Evolutionary conservation across 2,888 invertebrate genomes (phyloP).

Genomic region (Drosophila macrospina): DNA sequence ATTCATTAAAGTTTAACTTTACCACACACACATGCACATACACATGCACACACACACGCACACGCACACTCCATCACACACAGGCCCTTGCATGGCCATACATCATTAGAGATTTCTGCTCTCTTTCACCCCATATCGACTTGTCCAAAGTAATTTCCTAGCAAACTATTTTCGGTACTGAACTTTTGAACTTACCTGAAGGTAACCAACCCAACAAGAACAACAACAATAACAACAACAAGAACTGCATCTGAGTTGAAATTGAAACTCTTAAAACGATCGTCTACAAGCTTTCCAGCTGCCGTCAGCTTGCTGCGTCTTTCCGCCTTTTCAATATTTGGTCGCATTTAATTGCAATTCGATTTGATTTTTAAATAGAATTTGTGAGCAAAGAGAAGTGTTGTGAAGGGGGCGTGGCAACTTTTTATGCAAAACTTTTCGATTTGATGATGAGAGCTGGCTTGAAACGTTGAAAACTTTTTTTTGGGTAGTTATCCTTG

Average conservation of each 20-base stretch:
- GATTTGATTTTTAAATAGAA: slow-evolving; percentile 50
- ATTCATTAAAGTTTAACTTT: slow-evolving; percentile 60
- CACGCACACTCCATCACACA: neutral
- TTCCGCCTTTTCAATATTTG: slow-evolving; percentile 25
- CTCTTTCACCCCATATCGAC: neutral
- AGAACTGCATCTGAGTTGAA: neutral
- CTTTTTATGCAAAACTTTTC: neutral
- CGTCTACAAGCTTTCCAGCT: neutral
- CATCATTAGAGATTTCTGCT: slow-evolving; percentile 34
- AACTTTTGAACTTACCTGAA: slow-evolving; percentile 55
- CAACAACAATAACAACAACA: neutral
- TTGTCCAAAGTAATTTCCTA: slow-evolving; percentile 48
- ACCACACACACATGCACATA: slow-evolving; percentile 16
- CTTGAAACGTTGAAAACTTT: slow-evolving; percentile 16
- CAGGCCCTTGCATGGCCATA: slow-evolving; percentile 5
- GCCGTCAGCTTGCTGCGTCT: neutral
- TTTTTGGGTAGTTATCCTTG: slow-evolving; percentile 34
- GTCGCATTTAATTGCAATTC: slow-evolving; percentile 59
- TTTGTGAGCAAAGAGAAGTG: neutral
- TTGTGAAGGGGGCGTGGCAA: no score
- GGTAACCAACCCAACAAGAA: slow-evolving; percentile 24
- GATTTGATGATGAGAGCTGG: no score
- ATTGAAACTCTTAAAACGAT: slow-evolving; percentile 12
- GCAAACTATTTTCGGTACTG: slow-evolving; percentile 63
- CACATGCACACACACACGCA: neutral